Percentiles rank a stretch among this genome's conserved stretches.
Evolutionary conservation across 2,888 invertebrate species (phyloP).

Genomic region (Agrochola lota): DNA sequence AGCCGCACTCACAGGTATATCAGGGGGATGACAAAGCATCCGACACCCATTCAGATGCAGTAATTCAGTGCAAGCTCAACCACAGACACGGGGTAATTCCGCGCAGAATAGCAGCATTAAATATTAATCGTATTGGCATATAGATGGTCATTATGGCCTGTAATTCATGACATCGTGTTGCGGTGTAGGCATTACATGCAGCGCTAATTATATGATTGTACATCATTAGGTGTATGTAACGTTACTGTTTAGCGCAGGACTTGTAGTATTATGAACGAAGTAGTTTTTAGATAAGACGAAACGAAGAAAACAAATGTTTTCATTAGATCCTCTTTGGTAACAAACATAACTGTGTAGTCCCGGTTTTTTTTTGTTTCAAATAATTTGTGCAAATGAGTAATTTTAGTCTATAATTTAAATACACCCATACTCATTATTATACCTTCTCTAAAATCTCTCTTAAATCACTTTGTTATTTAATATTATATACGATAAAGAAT

Average conservation of each 20-base stretch:
- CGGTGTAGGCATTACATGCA: conserved; percentile 75
- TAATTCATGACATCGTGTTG: conserved; percentile 80
- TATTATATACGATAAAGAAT: background rate
- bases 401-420: background rate
- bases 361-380: background rate
- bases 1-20: conserved; percentile 58
- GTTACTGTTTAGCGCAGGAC: conserved; percentile 13
- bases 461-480: background rate
- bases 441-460: background rate
- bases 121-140: conserved; percentile 88
- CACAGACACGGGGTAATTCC: conserved; percentile 86
- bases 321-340: background rate
- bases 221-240: conserved; percentile 62
- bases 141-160: conserved; percentile 83
- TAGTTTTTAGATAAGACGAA: background rate
- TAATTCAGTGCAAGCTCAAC: conserved; percentile 86
- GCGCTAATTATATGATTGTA: conserved; percentile 80
- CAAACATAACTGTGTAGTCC: no score
- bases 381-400: background rate
- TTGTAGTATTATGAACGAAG: conserved; percentile 5
- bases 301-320: background rate
- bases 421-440: background rate
- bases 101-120: conserved; percentile 86
- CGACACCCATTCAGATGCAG: conserved; percentile 82
- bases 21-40: conserved; percentile 76